Base-by-base conservation (phyloP, 2,113 vertebrate genomes). In the Istiophorus platypterus region DNA sequence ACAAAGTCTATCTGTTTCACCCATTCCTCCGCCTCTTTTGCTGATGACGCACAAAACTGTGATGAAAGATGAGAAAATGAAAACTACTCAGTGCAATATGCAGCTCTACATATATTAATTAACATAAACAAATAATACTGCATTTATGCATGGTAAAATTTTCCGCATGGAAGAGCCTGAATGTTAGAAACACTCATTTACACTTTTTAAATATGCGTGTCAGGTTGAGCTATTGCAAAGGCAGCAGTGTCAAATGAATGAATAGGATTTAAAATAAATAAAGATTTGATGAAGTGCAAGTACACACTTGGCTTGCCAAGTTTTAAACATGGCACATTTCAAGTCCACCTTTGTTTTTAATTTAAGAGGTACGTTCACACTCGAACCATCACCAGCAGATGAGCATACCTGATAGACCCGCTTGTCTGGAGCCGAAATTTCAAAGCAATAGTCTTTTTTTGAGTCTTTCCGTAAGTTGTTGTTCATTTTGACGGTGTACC, bases 381-480 rank as follows among this genome's bases (percentile, higher is more conserved):
- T 27, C 17, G 2, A 45, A 41, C 2, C 17, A 14, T 61, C 64
- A 37, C 39, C n/a, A 85, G 84, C 88, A 87, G 89, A 93, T 74
- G 88, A 81, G 91, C 90, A 27, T 92, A 99, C 98, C 97, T 99
- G 97, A 96, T 99, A 99, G 92, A 96, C 87, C 75, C 98, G 96
- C 92, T 97, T 99, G 96, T 98, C 97, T 66, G 97, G 95, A 94
- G 98, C 97, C 0, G 94, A 96, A 89, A 99, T 95, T 95, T 99
- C 98, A 93, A 99, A 99, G 95, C 97, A 99, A 90, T 96, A 99
- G 93, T 99, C 98, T 90, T 97, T 99, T 96, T 97, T 99, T 39
- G 91, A 95, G 93, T 99, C 98, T 93, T 97, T 99, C 67, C 98
- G 95, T 26, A 99, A 95, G 52, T 85, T 95, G 96, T 86, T 96